Evolutionary conservation across 2,888 invertebrate species (phyloP), one percentile per base, ranked within the genome.

Genomic region (Brachyptera putata): DNA sequence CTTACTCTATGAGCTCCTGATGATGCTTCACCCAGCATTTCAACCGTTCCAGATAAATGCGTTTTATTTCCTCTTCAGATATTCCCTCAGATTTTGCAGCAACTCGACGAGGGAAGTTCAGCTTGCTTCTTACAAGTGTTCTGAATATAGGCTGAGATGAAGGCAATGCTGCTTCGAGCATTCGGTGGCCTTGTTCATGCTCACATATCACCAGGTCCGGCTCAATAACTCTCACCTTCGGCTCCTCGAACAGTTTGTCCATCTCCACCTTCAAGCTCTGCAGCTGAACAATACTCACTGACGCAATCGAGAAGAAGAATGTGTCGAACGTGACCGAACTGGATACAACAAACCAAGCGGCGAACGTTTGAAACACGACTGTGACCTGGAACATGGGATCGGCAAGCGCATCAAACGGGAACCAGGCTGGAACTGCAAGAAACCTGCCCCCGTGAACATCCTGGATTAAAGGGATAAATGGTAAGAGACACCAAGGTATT

Each of bases 351-450:
- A 18, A 53, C 18, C 14, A n/a, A 5, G 25, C 59, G 2, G 36
- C 48, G 9, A 48, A 21, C 7, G 49, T n/a, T 16, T 59, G 59
- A 26, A 59, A 59, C 3, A 59, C 24, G 22, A 53, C 37, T 14
- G 43, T 22, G 11, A 18, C 13, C 37, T 59, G 53, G 41, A 59
- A 59, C 14, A 14, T 30, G 1, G 59, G 59, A 16, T 26, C 26
- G 30, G 25, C 25, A 3, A 30, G 26, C 13, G 11, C 26, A 26
- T 59, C 53, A 41, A 50, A 59, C 11, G 53, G 53, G 50, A 53
- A 59, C 37, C 37, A 50, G 1, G 39, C 37, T 1, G 53, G 50
- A 0, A 53, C 53, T 4, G 59, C 22, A 13, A 50, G 36, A 22
- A 30, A 37, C 7, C 34, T n/a, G 1, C 53, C 26, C 1, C 59